Percentiles rank a stretch among this genome's conserved stretches.
Conservation (phyloP, 2,113 vertebrate species). For the Campylomormyrus numenius region DNA sequence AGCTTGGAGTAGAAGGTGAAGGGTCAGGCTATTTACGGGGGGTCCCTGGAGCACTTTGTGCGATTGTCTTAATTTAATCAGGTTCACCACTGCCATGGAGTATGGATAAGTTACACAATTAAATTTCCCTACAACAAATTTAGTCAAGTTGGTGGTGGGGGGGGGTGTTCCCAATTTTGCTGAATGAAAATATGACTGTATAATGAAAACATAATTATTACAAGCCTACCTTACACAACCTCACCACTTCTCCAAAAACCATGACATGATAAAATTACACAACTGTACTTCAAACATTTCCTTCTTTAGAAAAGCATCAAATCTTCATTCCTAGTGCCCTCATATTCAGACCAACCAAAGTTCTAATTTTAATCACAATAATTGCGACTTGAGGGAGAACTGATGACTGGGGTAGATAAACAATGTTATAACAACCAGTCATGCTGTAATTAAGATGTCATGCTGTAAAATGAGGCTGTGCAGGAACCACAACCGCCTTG, state of each 20-base stretch:
- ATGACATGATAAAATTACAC: background rate
- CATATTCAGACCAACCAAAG: background rate
- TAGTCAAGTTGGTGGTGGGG: too few relatives aligned
- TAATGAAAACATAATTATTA: background rate
- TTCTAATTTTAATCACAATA: conserved; percentile 23
- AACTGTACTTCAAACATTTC: background rate
- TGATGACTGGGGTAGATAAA: conserved; percentile 14
- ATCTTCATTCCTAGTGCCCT: background rate
- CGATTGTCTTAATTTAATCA: too few relatives aligned
- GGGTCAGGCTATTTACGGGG: too few relatives aligned
- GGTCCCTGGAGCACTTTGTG: too few relatives aligned
- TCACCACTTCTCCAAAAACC: background rate
- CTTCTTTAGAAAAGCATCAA: background rate
- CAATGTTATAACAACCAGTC: conserved; percentile 18
- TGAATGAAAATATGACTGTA: too few relatives aligned
- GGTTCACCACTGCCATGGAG: too few relatives aligned
- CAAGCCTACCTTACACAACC: background rate
- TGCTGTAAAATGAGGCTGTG: conserved; percentile 10
- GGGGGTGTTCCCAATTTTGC: too few relatives aligned
- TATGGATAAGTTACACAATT: too few relatives aligned
- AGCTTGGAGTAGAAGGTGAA: too few relatives aligned
- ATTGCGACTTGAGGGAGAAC: conserved; percentile 11
- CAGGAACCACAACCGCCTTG: background rate
- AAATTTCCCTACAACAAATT: too few relatives aligned
- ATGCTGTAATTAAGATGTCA: conserved; percentile 23